Percentiles rank a stretch among this genome's conserved stretches.
Conservation (phyloP, 2,888 invertebrate species). For the Herminia tarsipennalis region DNA sequence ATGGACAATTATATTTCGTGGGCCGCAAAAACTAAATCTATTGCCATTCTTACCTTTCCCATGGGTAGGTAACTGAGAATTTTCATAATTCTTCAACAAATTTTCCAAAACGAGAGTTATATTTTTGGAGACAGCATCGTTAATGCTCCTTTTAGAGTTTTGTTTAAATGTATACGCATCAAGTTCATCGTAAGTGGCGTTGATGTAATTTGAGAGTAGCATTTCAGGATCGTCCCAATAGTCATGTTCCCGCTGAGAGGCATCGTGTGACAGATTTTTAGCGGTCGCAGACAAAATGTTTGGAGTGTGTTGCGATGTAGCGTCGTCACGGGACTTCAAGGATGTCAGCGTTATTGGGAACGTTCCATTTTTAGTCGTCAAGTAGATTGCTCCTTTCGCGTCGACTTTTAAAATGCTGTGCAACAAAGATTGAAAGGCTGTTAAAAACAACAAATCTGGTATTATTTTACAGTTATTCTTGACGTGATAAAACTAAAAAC, state of each 20-base stretch:
- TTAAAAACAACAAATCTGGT: too few relatives aligned
- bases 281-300: conserved; percentile 69
- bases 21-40: neutral
- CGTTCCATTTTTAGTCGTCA: conserved; percentile 82
- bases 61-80: conserved; percentile 95
- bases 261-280: conserved; percentile 64
- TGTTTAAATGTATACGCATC: conserved; percentile 60
- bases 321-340: conserved; percentile 63
- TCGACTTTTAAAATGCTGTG: conserved; percentile 62
- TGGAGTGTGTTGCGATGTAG: conserved; percentile 63
- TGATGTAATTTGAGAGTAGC: conserved; percentile 68
- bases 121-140: conserved; percentile 92
- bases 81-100: conserved; percentile 95
- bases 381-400: conserved; percentile 80
- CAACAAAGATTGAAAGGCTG: conserved; percentile 44
- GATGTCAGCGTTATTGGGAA: conserved; percentile 81
- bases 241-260: conserved; percentile 49
- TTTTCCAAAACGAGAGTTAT: conserved; percentile 94
- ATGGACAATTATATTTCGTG: neutral
- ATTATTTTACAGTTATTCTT: too few relatives aligned
- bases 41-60: conserved; percentile 92
- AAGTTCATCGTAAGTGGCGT: conserved; percentile 64
- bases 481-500: too few relatives aligned
- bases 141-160: conserved; percentile 82
- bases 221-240: conserved; percentile 67